A percentile compares a stretch with the other conserved stretches of the same genome.
These are phyloP conservation scores for Sitobion miscanthi DNA, from an alignment of 1,140 invertebrate species.

Conservation along the genomic window DNA sequence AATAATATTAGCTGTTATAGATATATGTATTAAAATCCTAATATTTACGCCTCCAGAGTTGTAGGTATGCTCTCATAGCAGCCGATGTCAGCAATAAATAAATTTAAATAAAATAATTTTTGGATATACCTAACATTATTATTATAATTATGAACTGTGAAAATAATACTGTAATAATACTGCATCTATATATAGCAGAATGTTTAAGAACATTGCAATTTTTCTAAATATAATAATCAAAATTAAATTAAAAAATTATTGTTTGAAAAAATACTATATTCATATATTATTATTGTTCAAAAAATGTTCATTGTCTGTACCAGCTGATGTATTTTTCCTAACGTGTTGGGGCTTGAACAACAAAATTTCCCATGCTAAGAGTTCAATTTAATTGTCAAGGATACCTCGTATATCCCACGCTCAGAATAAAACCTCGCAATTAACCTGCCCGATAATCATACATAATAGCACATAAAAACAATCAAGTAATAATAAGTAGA, in stretches of 20 bases:
- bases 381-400: constrained; percentile 51
- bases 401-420: constrained; percentile 41
- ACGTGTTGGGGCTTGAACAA: neutral
- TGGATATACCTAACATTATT: neutral
- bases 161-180: too few relatives aligned
- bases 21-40: too few relatives aligned
- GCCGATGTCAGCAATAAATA: too few relatives aligned
- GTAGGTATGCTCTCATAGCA: too few relatives aligned
- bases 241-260: neutral
- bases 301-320: constrained; percentile 42
- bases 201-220: neutral
- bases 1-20: too few relatives aligned
- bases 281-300: neutral
- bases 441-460: constrained; percentile 29
- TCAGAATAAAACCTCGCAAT: constrained; percentile 29
- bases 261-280: neutral
- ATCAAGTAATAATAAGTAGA: neutral
- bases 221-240: neutral
- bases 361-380: constrained; percentile 43
- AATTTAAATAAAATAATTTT: neutral
- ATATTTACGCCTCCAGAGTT: too few relatives aligned
- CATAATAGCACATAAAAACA: constrained; percentile 39
- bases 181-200: neutral
- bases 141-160: neutral
- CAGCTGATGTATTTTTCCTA: constrained; percentile 17